A percentile compares a stretch with the other conserved stretches of the same genome.
These are phyloP conservation scores for Strigops habroptila DNA, from an alignment of 2,113 vertebrate species.

Conservation along the genomic window DNA sequence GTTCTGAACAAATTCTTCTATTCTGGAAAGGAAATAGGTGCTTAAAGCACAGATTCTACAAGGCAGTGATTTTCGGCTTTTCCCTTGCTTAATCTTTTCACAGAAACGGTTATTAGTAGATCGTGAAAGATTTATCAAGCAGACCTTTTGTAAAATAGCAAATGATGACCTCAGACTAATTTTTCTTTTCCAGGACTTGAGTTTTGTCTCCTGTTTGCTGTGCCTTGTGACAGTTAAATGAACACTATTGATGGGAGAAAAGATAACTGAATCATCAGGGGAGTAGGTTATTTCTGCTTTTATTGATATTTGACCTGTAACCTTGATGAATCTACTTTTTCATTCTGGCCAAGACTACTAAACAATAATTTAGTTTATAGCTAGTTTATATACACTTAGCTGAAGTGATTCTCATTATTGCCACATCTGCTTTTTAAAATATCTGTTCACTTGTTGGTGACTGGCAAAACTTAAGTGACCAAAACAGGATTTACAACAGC, in stretches of 20 bases:
- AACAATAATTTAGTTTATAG: background rate
- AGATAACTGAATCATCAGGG: background rate
- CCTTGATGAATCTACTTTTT: background rate
- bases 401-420: background rate
- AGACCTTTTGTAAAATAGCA: background rate
- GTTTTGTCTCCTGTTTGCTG: background rate
- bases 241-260: background rate
- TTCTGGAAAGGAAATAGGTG: background rate
- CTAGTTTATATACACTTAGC: background rate
- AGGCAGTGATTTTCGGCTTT: background rate
- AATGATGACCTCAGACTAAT: background rate
- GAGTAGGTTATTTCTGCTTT: background rate
- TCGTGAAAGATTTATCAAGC: background rate
- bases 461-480: background rate
- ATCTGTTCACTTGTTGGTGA: background rate
- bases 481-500: background rate
- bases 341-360: background rate
- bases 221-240: background rate
- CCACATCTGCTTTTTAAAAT: background rate
- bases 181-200: background rate
- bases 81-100: background rate
- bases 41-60: background rate
- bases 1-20: background rate
- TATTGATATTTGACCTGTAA: background rate
- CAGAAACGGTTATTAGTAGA: background rate